Conservation (phyloP, 30 jellyfish, hydroid and myxozoan species). For the Nemopilema nomurai region DNA sequence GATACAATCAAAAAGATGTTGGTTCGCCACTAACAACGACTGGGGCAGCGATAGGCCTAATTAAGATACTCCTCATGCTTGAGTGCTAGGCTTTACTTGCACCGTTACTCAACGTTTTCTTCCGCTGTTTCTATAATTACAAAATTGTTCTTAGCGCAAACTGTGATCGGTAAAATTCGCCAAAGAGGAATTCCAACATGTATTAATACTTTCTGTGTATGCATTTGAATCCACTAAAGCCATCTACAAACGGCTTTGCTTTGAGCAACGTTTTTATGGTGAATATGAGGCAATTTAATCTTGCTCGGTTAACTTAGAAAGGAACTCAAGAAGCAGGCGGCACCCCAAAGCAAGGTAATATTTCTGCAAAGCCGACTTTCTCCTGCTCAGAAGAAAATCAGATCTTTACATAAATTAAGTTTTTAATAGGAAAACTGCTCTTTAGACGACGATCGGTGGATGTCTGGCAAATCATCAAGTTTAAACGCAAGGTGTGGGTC, state of each 20-base stretch:
- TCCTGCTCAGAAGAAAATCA: neutral
- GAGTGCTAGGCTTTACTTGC: no score
- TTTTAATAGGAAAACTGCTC: neutral
- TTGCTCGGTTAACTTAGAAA: neutral
- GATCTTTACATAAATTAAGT: neutral
- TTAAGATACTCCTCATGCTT: no score
- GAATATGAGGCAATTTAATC: neutral
- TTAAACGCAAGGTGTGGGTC: no score
- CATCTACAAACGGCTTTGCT: neutral
- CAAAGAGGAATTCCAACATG: neutral
- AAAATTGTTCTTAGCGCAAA: neutral
- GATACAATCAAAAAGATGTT: no score
- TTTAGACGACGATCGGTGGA: neutral
- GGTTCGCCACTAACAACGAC: no score
- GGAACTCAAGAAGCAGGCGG: neutral
- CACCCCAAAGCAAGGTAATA: neutral
- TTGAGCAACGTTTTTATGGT: neutral
- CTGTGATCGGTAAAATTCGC: neutral
- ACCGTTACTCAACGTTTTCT: no score
- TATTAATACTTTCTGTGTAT: neutral
- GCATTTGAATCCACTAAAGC: neutral
- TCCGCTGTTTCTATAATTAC: neutral
- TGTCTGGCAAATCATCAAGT: neutral
- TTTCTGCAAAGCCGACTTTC: neutral
- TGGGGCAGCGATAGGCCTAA: no score